phyloP scores from a whole-genome alignment of 1,140 invertebrate genomes.

The Probaryconus sp. region DNA sequence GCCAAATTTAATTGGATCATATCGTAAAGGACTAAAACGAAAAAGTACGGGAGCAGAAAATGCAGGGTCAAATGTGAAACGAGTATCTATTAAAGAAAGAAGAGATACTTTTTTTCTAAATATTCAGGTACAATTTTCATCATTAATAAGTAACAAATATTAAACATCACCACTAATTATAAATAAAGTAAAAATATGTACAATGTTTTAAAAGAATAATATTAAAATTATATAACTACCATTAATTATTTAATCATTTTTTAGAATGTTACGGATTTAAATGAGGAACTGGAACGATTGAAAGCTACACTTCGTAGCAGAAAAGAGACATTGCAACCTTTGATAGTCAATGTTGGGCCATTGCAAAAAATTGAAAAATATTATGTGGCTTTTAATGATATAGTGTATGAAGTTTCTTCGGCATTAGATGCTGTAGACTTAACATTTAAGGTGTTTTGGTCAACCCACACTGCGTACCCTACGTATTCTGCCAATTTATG shows the following conservation, averaged over 20 bases:
- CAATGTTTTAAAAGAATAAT: too few relatives aligned
- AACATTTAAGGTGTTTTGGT: slow-evolving; percentile 24
- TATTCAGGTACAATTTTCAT: background rate
- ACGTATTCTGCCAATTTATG: background rate
- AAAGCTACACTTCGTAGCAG: background rate
- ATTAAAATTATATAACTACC: too few relatives aligned
- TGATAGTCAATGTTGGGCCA: slow-evolving; percentile 12
- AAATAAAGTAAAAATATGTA: too few relatives aligned
- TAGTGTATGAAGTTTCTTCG: slow-evolving; percentile 1
- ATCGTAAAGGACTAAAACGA: too few relatives aligned
- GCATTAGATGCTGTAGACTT: slow-evolving; percentile 10
- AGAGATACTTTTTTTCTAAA: slow-evolving; percentile 20
- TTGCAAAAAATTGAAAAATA: background rate
- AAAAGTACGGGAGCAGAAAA: too few relatives aligned
- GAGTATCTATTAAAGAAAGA: slow-evolving; percentile 3
- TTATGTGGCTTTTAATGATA: slow-evolving; percentile 23
- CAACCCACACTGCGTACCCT: slow-evolving; percentile 18
- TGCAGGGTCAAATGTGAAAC: too few relatives aligned
- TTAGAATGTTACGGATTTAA: slow-evolving; percentile 10
- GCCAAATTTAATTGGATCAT: too few relatives aligned
- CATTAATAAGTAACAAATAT: too few relatives aligned
- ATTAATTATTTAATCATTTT: too few relatives aligned
- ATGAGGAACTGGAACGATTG: background rate
- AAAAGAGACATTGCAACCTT: slow-evolving; percentile 25
- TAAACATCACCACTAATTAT: too few relatives aligned